Percentiles rank a stretch among this genome's conserved stretches.
phyloP scores from a whole-genome alignment of 2,113 vertebrate genomes.

The Apaloderma vittatum region DNA sequence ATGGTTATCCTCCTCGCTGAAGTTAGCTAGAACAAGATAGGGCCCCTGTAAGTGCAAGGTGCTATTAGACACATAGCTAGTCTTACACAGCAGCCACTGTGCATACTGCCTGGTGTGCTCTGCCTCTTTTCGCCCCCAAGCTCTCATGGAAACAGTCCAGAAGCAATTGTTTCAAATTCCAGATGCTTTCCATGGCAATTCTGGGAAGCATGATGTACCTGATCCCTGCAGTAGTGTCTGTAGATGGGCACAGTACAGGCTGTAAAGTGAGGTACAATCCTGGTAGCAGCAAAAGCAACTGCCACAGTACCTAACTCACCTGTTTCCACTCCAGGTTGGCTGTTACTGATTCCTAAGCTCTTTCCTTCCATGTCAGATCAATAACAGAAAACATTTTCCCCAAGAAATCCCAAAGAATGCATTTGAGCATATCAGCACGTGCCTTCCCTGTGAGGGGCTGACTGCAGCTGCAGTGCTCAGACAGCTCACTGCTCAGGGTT shows the following conservation, averaged over 20 bases:
- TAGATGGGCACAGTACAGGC: not conserved
- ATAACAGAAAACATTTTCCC: not conserved
- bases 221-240: not conserved
- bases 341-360: not conserved
- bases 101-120: not conserved
- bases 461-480: not conserved
- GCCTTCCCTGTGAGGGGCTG: not conserved
- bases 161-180: not conserved
- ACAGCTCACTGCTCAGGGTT: not conserved
- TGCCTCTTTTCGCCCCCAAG: not conserved
- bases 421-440: not conserved
- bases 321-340: accelerated
- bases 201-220: accelerated
- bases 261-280: not conserved
- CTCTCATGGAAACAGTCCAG: not conserved
- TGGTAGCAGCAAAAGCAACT: not conserved
- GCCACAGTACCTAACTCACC: not conserved
- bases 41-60: not conserved
- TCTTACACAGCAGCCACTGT: not conserved
- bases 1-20: accelerated
- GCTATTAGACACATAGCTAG: not conserved
- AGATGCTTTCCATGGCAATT: not conserved
- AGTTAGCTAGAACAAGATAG: not conserved
- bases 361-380: not conserved
- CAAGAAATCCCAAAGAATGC: not conserved